phyloP scores from a whole-genome alignment of 2,113 vertebrate genomes.

The Pyxicephalus adspersus region DNA sequence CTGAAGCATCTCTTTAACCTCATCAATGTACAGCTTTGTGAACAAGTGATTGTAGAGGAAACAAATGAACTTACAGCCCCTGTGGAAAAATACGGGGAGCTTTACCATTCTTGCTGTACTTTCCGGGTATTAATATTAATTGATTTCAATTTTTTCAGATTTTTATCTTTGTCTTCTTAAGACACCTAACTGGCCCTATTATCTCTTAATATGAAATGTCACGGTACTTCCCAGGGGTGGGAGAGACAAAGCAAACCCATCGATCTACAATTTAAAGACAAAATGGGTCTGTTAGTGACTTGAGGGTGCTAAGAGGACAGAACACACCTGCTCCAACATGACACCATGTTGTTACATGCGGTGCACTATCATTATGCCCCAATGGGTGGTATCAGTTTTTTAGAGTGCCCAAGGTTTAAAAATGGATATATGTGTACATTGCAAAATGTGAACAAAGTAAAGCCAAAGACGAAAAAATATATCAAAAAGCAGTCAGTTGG shows the following conservation, averaged over 20 bases:
- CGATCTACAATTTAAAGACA: slow-evolving; percentile 63
- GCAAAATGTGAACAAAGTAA: too few relatives aligned
- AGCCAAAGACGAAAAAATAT: too few relatives aligned
- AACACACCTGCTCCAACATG: slow-evolving; percentile 13
- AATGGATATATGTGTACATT: too few relatives aligned
- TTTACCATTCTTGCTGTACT: slow-evolving; percentile 55
- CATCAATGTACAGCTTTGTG: slow-evolving; percentile 64
- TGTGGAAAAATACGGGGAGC: slow-evolving; percentile 53
- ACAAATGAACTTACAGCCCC: slow-evolving; percentile 67
- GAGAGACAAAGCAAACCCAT: slow-evolving; percentile 65
- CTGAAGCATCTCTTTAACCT: slow-evolving; percentile 83
- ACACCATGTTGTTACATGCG: background rate
- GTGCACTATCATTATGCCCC: too few relatives aligned
- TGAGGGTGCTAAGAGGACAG: slow-evolving; percentile 26
- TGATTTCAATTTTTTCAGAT: slow-evolving; percentile 43
- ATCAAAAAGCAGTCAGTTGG: too few relatives aligned
- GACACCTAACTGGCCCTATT: slow-evolving; percentile 48
- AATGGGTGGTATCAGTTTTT: too few relatives aligned
- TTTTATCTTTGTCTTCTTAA: slow-evolving; percentile 19
- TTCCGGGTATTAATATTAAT: slow-evolving; percentile 55
- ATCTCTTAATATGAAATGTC: slow-evolving; percentile 51
- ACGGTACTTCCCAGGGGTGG: slow-evolving; percentile 62
- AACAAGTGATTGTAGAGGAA: slow-evolving; percentile 68
- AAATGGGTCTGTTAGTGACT: slow-evolving; percentile 53
- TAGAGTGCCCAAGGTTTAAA: too few relatives aligned